Base-by-base conservation (phyloP, 2,888 invertebrate genomes). In the Tridacna gigas region DNA sequence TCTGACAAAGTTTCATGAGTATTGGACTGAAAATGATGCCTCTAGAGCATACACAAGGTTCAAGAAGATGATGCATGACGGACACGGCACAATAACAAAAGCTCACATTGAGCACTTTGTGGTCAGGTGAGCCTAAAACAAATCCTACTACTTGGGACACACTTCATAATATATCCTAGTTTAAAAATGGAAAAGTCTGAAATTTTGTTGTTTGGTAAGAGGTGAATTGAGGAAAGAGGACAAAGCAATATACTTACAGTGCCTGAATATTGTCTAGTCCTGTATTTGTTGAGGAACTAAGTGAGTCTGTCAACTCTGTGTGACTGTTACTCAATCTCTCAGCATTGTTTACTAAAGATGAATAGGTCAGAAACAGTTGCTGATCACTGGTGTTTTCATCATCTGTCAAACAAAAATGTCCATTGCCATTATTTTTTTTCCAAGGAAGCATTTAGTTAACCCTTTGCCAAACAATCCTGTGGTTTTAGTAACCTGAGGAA, bases 361-460 rank as follows among this genome's bases (percentile, higher is more conserved):
- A 48, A 61, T 91, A 92, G 0, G 92, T 91, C 74, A 92, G 78
- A 83, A 92, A 93, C 60, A 93, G 74, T 61, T 91, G 92, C 56
- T 89, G 71, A 18, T 71, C 71, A 71, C 47, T 45, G 15, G n/a
- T 51, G 5, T 47, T 51, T 12, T 51, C 28, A 61, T 60, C 61
- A 74, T 61, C 74, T 74, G 74, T 28, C 56, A 3, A 56, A 20
- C 9, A 9, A 56, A 56, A 56, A 20, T 56, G 2, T 56, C 5
- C 56, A 5, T 3, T 56, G 1, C 3, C 11, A 56, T 56, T 56
- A 20, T 20, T 56, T 20, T 56, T 56, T 5, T 56, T 56, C 51
- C 20, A 56, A 56, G 20, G 11, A 15, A 56, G 18, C 56, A 56
- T 5, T 15, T n/a, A n/a, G 15, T 56, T 56, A 20, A 56, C 56